Base-by-base conservation (phyloP, 2,113 vertebrate species). In the Excalfactoria chinensis region DNA sequence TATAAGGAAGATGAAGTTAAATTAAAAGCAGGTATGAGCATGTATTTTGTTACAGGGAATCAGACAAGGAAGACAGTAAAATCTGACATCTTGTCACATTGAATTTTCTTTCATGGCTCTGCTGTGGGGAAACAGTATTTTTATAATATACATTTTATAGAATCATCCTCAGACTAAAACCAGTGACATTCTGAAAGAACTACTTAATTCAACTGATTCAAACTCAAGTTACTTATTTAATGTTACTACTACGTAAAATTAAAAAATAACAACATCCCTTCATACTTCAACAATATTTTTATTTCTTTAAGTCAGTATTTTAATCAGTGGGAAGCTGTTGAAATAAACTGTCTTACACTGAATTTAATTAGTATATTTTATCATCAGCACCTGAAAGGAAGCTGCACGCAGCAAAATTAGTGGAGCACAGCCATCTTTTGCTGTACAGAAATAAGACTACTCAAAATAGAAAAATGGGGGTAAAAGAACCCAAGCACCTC, bases 11-110 rank as follows among this genome's bases (percentile, higher is more conserved):
- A 72, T 86, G 93, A 93, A 96, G 82, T 95, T 96, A 97, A 97
- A 97, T 97, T 96, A 97, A 96, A 97, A 97, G 95, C 97, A 97
- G 96, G 96, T 95, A 97, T 93, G 95, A 96, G 95, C 95, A 93
- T 97, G 96, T 74, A 96, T 91, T 97, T 97, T 96, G 96, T 97
- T 97, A 97, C 4, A 43, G 88, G 94, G 93, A 96, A 93, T 95
- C 92, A 93, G 91, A 96, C 92, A 70, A 97, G 68, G 75, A 93
- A 88, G 82, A 90, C 11, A 88, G 93, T 95, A 96, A 96, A 96
- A 96, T 93, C 78, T 96, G 90, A 97, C 89, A 95, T 97, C 96
- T 91, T 82, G 84, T 96, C 92, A 94, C 92, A 95, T 3, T 91
- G 95, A 96, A 94, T 96, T 97, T 97, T 95, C 89, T 96, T 96